Evolutionary conservation across 2,113 vertebrate genomes (phyloP), one percentile per base, ranked within the genome.

Genomic region (Psilopsiagon aymara): DNA sequence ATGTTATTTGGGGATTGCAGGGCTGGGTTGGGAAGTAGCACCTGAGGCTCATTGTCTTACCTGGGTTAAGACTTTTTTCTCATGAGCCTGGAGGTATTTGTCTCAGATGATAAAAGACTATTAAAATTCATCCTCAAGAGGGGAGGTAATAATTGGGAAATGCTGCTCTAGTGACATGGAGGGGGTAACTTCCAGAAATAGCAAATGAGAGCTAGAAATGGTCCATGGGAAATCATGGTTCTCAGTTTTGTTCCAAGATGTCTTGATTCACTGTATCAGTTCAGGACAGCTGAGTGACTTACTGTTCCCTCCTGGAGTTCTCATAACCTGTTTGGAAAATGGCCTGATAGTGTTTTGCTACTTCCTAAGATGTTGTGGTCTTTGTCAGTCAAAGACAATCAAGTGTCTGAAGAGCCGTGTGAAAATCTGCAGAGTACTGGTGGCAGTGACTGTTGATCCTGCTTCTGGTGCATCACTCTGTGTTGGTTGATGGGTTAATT

Each of bases 1-100:
- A 19, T 90, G 15, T 0, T 6, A 60, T 77, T 44, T 5, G 0
- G 44, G 53, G 31, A 8, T 37, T 2, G 1, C 33, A 31, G 37
- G 63, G 37, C 14, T 4, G 6, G 39, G 39, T 29, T 92, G 90
- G 86, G 77, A 53, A 25, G 51, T 28, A 27, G 5, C 67, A 74
- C 13, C 44, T 92, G 37, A 44, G 37, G 51, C 29, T 86, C 20
- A 0, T 69, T 68, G 25, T 55, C 31, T 70, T 35, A 27, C 10
- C 60, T 68, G 60, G 35, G 17, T 71, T 71, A n/a, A 37, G 35
- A 28, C 51, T 86, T 76, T 82, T 76, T 84, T 57, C 55, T 89
- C 57, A 5, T 13, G 44, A 71, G 18, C 29, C 24, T 88, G 14
- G 24, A 78, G 31, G 20, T 66, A 28, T 84, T 92, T 86, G 84